Evolutionary conservation across 2,113 vertebrate species (phyloP).

Genomic region (Chaetodon trifascialis): DNA sequence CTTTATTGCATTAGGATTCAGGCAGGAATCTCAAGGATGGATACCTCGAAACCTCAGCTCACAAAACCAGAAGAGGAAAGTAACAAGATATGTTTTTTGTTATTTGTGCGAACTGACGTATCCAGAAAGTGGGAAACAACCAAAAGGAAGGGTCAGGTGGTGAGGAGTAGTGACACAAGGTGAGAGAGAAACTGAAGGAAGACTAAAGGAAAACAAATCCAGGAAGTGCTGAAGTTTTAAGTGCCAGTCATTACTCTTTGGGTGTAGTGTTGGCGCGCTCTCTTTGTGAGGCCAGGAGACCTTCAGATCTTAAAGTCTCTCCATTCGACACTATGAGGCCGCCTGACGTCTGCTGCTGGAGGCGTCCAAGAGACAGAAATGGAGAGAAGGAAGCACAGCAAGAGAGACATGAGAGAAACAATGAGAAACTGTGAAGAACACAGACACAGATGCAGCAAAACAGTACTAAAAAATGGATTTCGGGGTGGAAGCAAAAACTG

Average conservation of each 20-base stretch:
- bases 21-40: not conserved
- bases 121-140: not conserved
- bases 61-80: not conserved
- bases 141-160: not conserved
- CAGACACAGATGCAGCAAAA: constrained; percentile 38
- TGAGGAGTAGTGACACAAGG: not conserved
- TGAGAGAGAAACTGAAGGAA: constrained; percentile 11
- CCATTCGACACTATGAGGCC: constrained; percentile 75
- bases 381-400: not conserved
- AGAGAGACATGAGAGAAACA: constrained; percentile 49
- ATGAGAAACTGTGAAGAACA: constrained; percentile 44
- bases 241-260: constrained; percentile 71
- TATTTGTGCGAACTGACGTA: not conserved
- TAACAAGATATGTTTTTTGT: not conserved
- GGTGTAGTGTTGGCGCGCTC: constrained; percentile 47
- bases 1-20: not conserved
- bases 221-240: constrained; percentile 25
- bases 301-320: constrained; percentile 80
- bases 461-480: not conserved
- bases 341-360: constrained; percentile 72
- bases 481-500: constrained; percentile 12
- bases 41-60: not conserved
- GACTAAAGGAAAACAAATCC: not conserved
- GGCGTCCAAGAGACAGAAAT: constrained; percentile 33
- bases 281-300: constrained; percentile 62